Evolutionary conservation across 2,888 invertebrate species (phyloP), one percentile per base, ranked within the genome.

Genomic region (Hirtodrosophila confusa): DNA sequence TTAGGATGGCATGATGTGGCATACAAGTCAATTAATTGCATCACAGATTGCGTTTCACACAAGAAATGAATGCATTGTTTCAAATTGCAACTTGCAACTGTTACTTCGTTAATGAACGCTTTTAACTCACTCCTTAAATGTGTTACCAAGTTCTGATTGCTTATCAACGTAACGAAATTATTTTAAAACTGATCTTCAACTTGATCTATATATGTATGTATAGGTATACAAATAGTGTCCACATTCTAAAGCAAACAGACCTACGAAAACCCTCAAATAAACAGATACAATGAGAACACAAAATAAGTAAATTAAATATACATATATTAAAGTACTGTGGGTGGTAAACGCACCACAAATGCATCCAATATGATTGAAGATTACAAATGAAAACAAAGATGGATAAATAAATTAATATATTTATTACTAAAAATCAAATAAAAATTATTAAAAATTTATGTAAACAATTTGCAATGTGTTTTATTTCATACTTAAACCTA

Each of bases 381-480:
- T 64, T 62, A 65, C 50, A 72, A 65, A 51, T 63, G 67, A 44
- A 36, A 11, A 50, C 56, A 36, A 33, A 35, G 40, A 57, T 10
- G 56, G 47, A 66, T 69, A 80, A 78, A 78, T 68, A 75, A 72
- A 82, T 83, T 69, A 78, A 84, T 79, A 85, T 86, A 82, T 86
- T 80, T 80, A 80, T 74, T 80, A 80, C 83, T 86, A 76, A 86
- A 86, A 83, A 77, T 80, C 80, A 79, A 80, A 80, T 78, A 86
- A 75, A 80, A 73, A 84, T 83, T 78, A 85, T 85, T 75, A 70
- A 70, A 80, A 84, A 80, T 64, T 58, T 84, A 86, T 80, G 82
- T 77, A 71, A 79, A 74, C 70, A 45, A 64, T 27, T 23, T 8
- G n/a, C 4, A 56, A 8, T 3, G 57, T 63, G 44, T 69, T 66